These are phyloP conservation scores for Catostylus mosaicus DNA, from an alignment of 30 jellyfish, hydroid and myxozoan genomes.

Conservation along the genomic window DNA sequence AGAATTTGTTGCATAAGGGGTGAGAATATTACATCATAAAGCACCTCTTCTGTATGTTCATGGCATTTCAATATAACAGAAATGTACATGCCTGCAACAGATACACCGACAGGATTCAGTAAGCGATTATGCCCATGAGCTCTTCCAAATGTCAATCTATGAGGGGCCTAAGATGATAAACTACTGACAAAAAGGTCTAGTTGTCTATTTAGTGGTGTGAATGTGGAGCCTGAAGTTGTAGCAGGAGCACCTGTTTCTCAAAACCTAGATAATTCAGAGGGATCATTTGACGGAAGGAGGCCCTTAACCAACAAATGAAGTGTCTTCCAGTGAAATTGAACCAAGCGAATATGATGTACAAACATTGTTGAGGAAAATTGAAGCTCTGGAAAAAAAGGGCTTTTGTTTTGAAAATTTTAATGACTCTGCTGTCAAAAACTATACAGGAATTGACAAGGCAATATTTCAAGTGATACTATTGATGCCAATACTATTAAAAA, in stretches of 20 bases:
- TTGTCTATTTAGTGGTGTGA: neutral
- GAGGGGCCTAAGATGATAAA: conserved; percentile 21
- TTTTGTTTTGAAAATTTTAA: too few species aligned
- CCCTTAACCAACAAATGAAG: neutral
- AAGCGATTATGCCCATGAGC: conserved; percentile 16
- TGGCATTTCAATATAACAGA: too few species aligned
- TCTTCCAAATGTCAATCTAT: conserved; percentile 4
- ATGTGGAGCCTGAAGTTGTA: neutral
- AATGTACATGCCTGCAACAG: conserved; percentile 2
- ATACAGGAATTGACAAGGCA: too few species aligned
- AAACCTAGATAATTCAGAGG: too few species aligned
- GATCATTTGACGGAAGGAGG: neutral
- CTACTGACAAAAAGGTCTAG: neutral
- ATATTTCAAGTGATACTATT: too few species aligned
- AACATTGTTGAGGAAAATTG: neutral
- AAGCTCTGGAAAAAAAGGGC: neutral
- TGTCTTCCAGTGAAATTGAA: neutral
- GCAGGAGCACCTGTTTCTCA: too few species aligned
- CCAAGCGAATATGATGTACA: neutral
- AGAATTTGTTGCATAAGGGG: too few species aligned
- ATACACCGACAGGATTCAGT: conserved; percentile 3
- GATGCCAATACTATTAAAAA: too few species aligned
- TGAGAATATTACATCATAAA: too few species aligned
- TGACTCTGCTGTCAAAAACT: too few species aligned
- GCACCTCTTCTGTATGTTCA: too few species aligned